Base-by-base conservation (phyloP, 2,797 vertebrate species). In the Arrhamphus sclerolepis region DNA sequence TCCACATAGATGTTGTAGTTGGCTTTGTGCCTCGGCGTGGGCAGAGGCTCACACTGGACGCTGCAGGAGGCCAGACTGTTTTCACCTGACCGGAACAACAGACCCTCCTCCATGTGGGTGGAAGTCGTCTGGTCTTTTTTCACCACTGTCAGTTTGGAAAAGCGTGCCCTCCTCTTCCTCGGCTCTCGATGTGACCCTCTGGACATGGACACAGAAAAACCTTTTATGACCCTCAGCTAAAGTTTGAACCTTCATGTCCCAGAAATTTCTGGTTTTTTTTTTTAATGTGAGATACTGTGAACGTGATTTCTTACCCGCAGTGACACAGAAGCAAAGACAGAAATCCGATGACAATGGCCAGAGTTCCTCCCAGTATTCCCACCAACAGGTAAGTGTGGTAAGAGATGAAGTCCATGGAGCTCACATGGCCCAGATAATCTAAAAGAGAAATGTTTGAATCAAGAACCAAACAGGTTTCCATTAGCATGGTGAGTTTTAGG, bases 71-170 rank as follows among this genome's bases (percentile, higher is more conserved):
- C 83, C 0, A 89, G 72, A 56, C 85, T 90, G 58, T 93, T 93
- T 26, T 95, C 95, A 0, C 95, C 93, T 0, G 92, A 65, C 28
- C 89, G 94, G 63, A 93, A 86, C 55, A 92, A 76, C 50, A 69
- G 81, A 56, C 92, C 94, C 72, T 95, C 95, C 57, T 95, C 95
- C 70, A 93, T 92, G 86, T 93, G 95, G 64, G 96, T 98, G 70
- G 96, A 98, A 0, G 97, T 98, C 66, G 95, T 97, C 83, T 98
- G 96, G 75, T 98, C 96, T 85, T 94, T 96, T 71, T 95, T 98
- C 56, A 95, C 88, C 29, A 94, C 91, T 0, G 94, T 93, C 59
- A 95, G 90, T 85, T 93, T 96, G 22, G 95, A 92, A 68, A 92
- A 91, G 59, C 82, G 94, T 14, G 92, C 93, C 29, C 90, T 93